Evolutionary conservation across 2,113 vertebrate genomes (phyloP).

Genomic region (Empidonax alnorum): DNA sequence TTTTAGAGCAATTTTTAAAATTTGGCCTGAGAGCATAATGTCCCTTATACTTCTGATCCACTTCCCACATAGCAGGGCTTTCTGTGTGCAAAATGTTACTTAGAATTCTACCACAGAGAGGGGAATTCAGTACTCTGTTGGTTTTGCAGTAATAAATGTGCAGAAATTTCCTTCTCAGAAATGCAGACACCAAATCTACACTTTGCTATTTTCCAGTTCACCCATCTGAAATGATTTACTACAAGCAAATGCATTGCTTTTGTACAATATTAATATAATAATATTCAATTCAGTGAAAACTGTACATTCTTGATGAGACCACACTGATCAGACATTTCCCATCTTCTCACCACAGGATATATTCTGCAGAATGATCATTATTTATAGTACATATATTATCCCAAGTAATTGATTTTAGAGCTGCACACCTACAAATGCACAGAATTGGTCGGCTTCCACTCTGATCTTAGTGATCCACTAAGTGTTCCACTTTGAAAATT

Average conservation of each 20-base stretch:
- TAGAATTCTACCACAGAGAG: neutral
- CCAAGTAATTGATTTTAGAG: neutral
- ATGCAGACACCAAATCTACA: neutral
- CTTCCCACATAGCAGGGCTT: neutral
- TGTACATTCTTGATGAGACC: neutral
- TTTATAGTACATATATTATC: neutral
- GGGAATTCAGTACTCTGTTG: neutral
- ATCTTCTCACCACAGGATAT: neutral
- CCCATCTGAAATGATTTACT: neutral
- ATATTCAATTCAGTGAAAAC: neutral
- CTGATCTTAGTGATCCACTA: neutral
- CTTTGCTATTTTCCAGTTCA: neutral
- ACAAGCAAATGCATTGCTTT: neutral
- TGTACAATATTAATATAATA: neutral
- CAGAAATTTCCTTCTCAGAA: neutral
- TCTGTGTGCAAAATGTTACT: neutral
- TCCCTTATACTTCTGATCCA: neutral
- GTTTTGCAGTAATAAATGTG: neutral
- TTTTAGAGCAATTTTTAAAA: neutral
- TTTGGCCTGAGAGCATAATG: neutral
- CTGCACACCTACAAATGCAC: neutral
- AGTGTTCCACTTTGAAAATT: neutral
- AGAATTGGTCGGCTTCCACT: neutral
- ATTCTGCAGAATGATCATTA: neutral
- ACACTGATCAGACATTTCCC: neutral